Evolutionary conservation across 2,113 vertebrate species (phyloP).

Genomic region (Thalassarche chlororhynchos): DNA sequence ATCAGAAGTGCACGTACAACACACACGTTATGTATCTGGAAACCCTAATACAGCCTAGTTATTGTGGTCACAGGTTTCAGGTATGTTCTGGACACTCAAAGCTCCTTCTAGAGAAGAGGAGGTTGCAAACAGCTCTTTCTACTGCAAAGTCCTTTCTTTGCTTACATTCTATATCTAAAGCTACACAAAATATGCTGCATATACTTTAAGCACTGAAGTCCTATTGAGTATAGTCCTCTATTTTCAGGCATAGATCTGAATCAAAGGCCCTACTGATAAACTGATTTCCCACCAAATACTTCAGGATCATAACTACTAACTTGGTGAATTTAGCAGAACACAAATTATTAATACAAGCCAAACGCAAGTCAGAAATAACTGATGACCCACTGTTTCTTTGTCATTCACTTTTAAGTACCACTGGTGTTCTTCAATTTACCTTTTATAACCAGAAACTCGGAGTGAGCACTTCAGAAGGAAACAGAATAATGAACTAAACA

Average conservation of each 20-base stretch:
- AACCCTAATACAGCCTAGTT: neutral
- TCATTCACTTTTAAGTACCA: neutral
- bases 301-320: neutral
- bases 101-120: neutral
- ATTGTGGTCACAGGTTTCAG: neutral
- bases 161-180: neutral
- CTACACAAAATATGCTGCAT: neutral
- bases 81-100: neutral
- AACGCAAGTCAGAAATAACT: neutral
- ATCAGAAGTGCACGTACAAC: neutral
- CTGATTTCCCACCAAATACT: neutral
- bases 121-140: neutral
- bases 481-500: neutral
- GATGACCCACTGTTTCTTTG: neutral
- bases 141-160: neutral
- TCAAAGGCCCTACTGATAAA: neutral
- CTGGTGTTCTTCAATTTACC: neutral
- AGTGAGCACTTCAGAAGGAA: neutral
- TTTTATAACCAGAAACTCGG: neutral
- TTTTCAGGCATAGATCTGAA: neutral
- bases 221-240: neutral
- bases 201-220: neutral
- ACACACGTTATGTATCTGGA: accelerated
- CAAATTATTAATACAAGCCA: neutral
- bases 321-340: neutral